phyloP scores from a whole-genome alignment of 2,888 invertebrate species.

The Andrena marginata region DNA sequence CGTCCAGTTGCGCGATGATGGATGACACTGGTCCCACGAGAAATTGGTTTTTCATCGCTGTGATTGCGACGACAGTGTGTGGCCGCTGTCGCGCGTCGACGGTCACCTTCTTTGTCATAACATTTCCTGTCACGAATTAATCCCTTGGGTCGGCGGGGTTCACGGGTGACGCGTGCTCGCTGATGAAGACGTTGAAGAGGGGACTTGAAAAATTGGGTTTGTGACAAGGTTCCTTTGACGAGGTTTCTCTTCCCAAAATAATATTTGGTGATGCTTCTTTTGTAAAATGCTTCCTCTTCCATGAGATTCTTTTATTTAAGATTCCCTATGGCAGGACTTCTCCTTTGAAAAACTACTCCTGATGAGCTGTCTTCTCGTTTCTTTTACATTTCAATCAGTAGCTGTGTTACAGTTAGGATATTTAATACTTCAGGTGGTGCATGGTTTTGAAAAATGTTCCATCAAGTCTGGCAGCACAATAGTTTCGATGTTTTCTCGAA shows the following conservation, averaged over 20 bases:
- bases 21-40: constrained; percentile 9
- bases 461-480: too few species aligned
- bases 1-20: constrained; percentile 34
- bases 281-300: neutral
- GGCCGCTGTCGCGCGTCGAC: neutral
- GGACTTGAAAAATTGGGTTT: neutral
- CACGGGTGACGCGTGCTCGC: neutral
- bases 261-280: neutral
- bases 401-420: too few species aligned
- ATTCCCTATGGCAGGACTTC: too few species aligned
- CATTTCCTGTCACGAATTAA: neutral
- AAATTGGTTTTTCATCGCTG: constrained; percentile 14
- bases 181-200: neutral
- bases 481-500: too few species aligned
- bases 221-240: neutral
- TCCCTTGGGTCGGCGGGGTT: neutral
- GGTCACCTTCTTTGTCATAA: neutral
- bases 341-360: too few species aligned
- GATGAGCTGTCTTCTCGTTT: too few species aligned
- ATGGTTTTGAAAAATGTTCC: too few species aligned
- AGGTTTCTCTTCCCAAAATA: neutral
- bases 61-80: neutral
- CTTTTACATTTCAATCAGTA: too few species aligned
- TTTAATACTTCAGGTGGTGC: too few species aligned
- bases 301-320: too few species aligned